Conservation (phyloP, 2,797 vertebrate genomes). For the Tapera naevia region DNA sequence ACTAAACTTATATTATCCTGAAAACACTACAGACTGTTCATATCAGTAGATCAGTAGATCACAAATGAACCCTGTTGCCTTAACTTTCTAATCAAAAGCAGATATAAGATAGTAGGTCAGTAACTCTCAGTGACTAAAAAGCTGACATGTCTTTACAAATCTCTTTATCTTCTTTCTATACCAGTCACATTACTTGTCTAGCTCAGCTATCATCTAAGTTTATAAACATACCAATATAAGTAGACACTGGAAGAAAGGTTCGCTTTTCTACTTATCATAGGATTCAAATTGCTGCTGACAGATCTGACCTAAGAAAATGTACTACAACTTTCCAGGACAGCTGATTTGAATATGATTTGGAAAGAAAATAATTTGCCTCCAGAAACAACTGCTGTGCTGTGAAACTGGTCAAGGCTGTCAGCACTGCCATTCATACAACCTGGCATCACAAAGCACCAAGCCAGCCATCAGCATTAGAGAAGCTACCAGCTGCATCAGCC, state of each 20-base stretch:
- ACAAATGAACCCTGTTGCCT: not conserved
- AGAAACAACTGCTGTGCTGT: not conserved
- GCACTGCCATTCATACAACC: not conserved
- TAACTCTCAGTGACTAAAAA: not conserved
- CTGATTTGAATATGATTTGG: not conserved
- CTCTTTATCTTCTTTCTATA: not conserved
- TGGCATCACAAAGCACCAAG: not conserved
- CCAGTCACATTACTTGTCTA: not conserved
- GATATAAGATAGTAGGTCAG: not conserved
- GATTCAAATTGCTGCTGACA: not conserved
- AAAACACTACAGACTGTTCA: not conserved
- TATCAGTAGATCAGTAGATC: not conserved
- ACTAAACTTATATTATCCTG: not conserved
- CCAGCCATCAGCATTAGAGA: not conserved
- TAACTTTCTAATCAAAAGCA: not conserved
- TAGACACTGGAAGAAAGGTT: not conserved
- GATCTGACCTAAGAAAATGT: not conserved
- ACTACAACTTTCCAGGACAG: not conserved
- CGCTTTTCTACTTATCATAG: not conserved
- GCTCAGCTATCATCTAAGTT: not conserved
- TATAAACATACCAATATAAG: not conserved
- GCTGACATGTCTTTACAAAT: not conserved
- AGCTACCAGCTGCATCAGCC: not conserved
- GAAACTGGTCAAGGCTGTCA: not conserved
- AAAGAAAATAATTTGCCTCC: not conserved